Evolutionary conservation across 1,140 invertebrate genomes (phyloP).

Genomic region (Vanessa tameamea): DNA sequence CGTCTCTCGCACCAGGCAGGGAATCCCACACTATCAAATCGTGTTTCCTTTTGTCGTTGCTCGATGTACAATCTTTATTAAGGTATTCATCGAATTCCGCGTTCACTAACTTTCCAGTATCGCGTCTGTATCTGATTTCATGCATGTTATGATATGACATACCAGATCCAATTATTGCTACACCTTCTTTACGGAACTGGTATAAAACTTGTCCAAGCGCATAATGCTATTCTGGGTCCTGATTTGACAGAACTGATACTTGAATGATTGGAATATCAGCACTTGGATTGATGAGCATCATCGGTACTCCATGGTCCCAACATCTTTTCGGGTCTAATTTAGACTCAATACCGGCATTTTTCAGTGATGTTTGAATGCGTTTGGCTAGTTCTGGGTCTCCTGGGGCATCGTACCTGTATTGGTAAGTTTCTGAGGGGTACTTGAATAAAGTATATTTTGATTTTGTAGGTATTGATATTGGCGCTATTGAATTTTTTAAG

Average conservation of each 20-base stretch:
- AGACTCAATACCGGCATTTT: conserved; percentile 57
- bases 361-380: conserved; percentile 55
- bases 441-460: too few species aligned
- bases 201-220: conserved; percentile 61
- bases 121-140: conserved; percentile 56
- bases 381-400: conserved; percentile 65
- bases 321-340: conserved; percentile 67
- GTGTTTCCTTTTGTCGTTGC: conserved; percentile 51
- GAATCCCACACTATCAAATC: conserved; percentile 58
- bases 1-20: conserved; percentile 60
- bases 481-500: too few species aligned
- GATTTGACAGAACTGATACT: conserved; percentile 62
- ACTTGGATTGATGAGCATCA: conserved; percentile 70
- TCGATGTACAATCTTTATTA: conserved; percentile 59
- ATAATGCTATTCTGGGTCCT: conserved; percentile 68
- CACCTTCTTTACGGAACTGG: conserved; percentile 67
- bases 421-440: conserved; percentile 68
- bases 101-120: conserved; percentile 54
- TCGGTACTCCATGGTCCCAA: conserved; percentile 76
- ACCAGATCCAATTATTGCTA: conserved; percentile 69
- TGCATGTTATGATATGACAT: conserved; percentile 78
- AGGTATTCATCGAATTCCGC: conserved; percentile 69
- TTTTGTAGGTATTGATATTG: too few species aligned
- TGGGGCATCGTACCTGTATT: conserved; percentile 68
- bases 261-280: conserved; percentile 72